Percentiles rank a stretch among this genome's conserved stretches.
Evolutionary conservation across 1,140 invertebrate species (phyloP).

Genomic region (Luehdorfia chinensis): DNA sequence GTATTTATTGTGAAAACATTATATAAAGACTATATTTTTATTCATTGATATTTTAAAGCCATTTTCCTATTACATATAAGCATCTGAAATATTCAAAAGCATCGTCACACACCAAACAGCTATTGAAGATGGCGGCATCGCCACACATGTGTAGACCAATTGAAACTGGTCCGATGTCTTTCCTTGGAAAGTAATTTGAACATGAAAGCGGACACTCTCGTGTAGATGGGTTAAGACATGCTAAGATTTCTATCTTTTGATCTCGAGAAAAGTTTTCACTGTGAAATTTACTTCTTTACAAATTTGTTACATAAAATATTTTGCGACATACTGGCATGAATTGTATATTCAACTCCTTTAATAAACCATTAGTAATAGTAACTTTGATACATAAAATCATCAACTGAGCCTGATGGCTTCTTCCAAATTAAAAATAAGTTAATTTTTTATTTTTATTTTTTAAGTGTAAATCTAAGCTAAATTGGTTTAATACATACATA

Average conservation of each 20-base stretch:
- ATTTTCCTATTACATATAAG: background rate
- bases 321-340: too few relatives aligned
- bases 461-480: too few relatives aligned
- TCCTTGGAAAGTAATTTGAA: conserved; percentile 18
- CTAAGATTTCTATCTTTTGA: conserved; percentile 18
- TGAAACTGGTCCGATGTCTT: conserved; percentile 17
- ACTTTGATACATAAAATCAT: too few relatives aligned
- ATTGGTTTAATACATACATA: too few relatives aligned
- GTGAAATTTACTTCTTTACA: conserved; percentile 1
- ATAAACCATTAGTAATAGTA: too few relatives aligned
- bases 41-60: too few relatives aligned
- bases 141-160: conserved; percentile 7
- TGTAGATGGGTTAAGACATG: conserved; percentile 4
- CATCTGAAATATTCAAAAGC: background rate
- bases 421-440: too few relatives aligned
- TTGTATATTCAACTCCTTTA: too few relatives aligned
- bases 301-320: background rate
- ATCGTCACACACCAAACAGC: background rate
- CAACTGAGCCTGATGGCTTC: too few relatives aligned
- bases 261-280: conserved; percentile 3
- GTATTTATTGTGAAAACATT: too few relatives aligned
- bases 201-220: conserved; percentile 14
- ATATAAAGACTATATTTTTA: too few relatives aligned
- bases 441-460: too few relatives aligned
- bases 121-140: background rate